Percentiles rank a stretch among this genome's conserved stretches.
phyloP scores from a whole-genome alignment of 2,797 vertebrate genomes.

The Argyrosomus regius region DNA sequence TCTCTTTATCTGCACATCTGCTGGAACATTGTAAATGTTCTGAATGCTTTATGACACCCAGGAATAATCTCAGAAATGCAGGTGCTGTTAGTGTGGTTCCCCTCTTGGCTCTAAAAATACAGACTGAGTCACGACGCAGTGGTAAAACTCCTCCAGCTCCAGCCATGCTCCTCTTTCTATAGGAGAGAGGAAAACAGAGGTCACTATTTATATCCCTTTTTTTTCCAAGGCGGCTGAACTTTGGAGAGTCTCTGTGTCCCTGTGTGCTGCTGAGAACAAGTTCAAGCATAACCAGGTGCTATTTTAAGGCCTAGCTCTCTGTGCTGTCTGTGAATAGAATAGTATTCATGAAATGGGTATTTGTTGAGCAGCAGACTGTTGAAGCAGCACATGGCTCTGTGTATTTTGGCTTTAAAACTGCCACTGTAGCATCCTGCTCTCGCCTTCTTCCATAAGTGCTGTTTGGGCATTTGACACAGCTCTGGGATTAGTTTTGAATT shows the following conservation, averaged over 20 bases:
- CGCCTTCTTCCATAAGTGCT: slow-evolving; percentile 27
- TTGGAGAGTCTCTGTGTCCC: slow-evolving; percentile 48
- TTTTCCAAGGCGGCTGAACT: slow-evolving; percentile 70
- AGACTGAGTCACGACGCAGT: slow-evolving; percentile 37
- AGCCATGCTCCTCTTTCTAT: slow-evolving; percentile 53
- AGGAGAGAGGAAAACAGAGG: slow-evolving; percentile 64
- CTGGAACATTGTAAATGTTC: slow-evolving; percentile 34
- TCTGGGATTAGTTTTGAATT: slow-evolving; percentile 65
- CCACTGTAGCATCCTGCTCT: slow-evolving; percentile 39
- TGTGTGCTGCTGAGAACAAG: slow-evolving; percentile 53
- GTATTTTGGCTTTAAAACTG: slow-evolving; percentile 52
- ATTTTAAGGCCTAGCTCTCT: slow-evolving; percentile 71
- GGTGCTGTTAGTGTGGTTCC: slow-evolving; percentile 44
- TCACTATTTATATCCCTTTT: slow-evolving; percentile 71
- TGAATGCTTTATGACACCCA: slow-evolving; percentile 24
- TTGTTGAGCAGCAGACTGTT: slow-evolving; percentile 48
- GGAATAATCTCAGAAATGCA: slow-evolving; percentile 56
- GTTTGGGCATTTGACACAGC: slow-evolving; percentile 59
- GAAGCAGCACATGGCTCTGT: slow-evolving; percentile 51
- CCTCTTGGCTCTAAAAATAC: slow-evolving; percentile 60
- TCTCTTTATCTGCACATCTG: slow-evolving; percentile 38
- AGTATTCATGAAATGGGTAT: slow-evolving; percentile 66
- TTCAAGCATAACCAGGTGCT: slow-evolving; percentile 63
- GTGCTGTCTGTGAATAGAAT: slow-evolving; percentile 64
- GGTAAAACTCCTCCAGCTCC: slow-evolving; percentile 38